These are phyloP conservation scores for Acanthornis magna DNA, from an alignment of 2,797 vertebrate species.

Conservation along the genomic window DNA sequence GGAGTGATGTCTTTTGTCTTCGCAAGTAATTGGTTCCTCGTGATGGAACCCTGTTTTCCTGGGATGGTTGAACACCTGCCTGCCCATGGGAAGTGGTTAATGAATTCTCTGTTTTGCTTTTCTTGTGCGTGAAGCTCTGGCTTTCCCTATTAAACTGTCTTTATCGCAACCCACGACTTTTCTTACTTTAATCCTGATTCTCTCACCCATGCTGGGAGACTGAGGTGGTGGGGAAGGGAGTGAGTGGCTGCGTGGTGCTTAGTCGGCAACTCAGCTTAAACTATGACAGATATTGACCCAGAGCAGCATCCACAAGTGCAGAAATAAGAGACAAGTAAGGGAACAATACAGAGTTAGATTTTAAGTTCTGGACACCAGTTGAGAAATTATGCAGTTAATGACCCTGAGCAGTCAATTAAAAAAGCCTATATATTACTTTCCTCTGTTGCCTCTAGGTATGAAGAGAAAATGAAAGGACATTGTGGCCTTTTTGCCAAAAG, in stretches of 20 bases:
- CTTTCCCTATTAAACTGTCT: background rate
- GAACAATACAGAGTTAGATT: background rate
- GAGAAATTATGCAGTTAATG: background rate
- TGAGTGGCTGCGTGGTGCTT: fast-evolving
- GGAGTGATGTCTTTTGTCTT: background rate
- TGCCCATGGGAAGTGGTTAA: background rate
- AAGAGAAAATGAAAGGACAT: background rate
- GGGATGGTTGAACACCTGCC: background rate
- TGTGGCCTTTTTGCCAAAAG: background rate
- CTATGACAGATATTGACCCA: background rate
- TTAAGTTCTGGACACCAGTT: background rate
- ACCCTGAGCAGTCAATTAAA: background rate
- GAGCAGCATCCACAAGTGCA: background rate
- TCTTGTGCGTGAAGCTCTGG: background rate
- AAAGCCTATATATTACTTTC: background rate
- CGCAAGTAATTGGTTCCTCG: background rate
- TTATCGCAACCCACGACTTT: background rate
- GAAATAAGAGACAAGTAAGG: background rate
- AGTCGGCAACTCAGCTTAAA: background rate
- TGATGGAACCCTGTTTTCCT: background rate
- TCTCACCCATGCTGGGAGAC: background rate
- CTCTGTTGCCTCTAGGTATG: background rate
- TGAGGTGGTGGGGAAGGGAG: background rate
- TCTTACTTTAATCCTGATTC: background rate
- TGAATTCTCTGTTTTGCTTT: background rate